Base-by-base conservation (phyloP, 2,888 invertebrate species). In the Cephus spinipes region DNA sequence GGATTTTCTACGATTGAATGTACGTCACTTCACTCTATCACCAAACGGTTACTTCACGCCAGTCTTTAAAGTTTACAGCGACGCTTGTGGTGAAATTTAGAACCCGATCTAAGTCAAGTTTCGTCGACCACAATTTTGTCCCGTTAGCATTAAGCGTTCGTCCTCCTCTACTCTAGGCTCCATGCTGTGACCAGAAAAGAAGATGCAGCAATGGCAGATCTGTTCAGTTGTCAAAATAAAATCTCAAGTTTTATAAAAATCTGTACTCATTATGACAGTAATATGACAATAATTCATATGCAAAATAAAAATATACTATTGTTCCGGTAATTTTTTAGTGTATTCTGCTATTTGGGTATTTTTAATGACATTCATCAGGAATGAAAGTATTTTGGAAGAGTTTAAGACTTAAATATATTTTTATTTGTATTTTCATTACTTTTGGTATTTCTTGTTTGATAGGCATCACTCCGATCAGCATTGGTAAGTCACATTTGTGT, bases 401-500 rank as follows among this genome's bases (percentile, higher is more conserved):
- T 75, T 80, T 89, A 73, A 89, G 87, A 79, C 86, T 91, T 35
- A 92, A 90, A 85, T 91, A 89, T 81, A 86, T 92, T 77, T 84
- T 92, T 73, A 81, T 90, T 76, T 92, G 92, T 82, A 91, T 92
- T 81, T 87, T 92, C 79, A 82, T 91, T 75, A 92, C 92, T 69
- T 92, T 93, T 79, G 79, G 92, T 23, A 83, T 92, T 75, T 89
- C 92, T 6, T 92, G 92, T 81, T 84, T 92, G 32, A 89, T 92
- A 78, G 91, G 92, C 69, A 87, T 92, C 76, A 84, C 91, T 73
- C 91, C 92, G 4, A 89, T 92, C 55, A 90, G 88, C 68, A 85
- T 91, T 80, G 92, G 92, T 92, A 87, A 90, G 88, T 82, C 77
- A 40, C 11, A 68, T 55, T 55, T 23, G 55, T 55, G 55, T 23